phyloP scores from a whole-genome alignment of 2,113 vertebrate genomes.

The Gasterosteus aculeatus region DNA sequence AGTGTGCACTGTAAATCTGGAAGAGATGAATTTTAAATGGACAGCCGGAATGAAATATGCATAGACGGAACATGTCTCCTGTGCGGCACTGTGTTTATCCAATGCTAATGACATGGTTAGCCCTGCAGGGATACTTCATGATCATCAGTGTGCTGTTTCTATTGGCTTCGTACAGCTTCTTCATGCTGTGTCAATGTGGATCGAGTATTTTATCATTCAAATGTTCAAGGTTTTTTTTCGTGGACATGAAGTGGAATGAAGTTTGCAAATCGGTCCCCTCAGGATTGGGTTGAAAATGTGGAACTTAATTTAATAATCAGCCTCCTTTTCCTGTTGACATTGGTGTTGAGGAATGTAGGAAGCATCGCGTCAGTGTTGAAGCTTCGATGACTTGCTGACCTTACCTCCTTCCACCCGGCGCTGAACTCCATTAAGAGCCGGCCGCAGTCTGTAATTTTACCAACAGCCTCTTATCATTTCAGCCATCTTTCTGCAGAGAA shows the following conservation, averaged over 20 bases:
- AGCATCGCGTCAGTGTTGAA: constrained; percentile 35
- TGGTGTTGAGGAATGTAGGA: constrained; percentile 67
- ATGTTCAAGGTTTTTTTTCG: constrained; percentile 6
- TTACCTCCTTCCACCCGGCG: constrained; percentile 75
- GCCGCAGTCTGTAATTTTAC: constrained; percentile 80
- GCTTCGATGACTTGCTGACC: constrained; percentile 69
- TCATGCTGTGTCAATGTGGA: constrained; percentile 22
- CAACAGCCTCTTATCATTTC: constrained; percentile 74
- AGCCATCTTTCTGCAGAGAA: constrained; percentile 31
- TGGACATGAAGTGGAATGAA: constrained; percentile 7
- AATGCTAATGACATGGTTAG: constrained; percentile 55
- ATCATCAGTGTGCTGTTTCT: constrained; percentile 41
- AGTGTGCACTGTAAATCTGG: constrained; percentile 38
- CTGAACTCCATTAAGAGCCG: constrained; percentile 80
- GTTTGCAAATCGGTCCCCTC: constrained; percentile 10
- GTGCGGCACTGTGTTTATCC: constrained; percentile 47
- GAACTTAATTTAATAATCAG: constrained; percentile 47
- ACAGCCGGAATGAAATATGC: constrained; percentile 43
- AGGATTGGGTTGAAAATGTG: constrained; percentile 31
- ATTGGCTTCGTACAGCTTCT: constrained; percentile 29
- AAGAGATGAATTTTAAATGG: constrained; percentile 34
- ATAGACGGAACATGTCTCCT: constrained; percentile 26
- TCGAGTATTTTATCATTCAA: constrained; percentile 23
- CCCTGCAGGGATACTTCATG: constrained; percentile 32
- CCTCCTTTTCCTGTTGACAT: constrained; percentile 57